phyloP scores from a whole-genome alignment of 2,797 vertebrate species.

The Sarcoramphus papa region DNA sequence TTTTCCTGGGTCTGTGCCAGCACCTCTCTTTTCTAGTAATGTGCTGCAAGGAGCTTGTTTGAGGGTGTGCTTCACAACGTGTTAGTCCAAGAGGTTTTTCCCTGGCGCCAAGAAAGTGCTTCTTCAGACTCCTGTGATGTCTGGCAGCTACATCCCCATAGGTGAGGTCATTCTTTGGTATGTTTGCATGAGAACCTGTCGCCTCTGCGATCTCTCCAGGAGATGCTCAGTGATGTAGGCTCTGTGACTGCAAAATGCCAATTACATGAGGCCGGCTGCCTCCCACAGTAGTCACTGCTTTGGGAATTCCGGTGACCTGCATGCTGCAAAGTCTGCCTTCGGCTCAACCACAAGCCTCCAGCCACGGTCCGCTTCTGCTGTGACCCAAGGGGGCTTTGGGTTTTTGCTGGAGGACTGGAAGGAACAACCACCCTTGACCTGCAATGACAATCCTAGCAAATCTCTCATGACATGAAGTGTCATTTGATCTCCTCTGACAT shows the following conservation, averaged over 20 bases:
- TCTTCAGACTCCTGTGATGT: background rate
- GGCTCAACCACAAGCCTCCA: background rate
- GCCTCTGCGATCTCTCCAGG: background rate
- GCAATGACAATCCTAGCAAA: background rate
- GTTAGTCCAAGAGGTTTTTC: background rate
- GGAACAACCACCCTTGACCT: background rate
- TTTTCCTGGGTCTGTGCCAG: background rate
- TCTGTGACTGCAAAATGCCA: background rate
- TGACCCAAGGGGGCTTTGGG: background rate
- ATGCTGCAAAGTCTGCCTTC: background rate
- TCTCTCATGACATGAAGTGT: background rate
- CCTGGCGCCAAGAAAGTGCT: background rate
- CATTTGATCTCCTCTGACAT: background rate
- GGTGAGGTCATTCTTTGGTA: background rate
- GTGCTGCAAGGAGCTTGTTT: background rate
- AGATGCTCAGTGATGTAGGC: background rate
- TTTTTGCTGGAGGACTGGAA: background rate
- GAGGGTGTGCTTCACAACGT: background rate
- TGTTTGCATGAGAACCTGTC: background rate
- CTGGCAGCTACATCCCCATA: background rate
- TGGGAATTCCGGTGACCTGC: background rate
- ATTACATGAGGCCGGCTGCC: background rate
- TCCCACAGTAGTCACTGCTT: background rate
- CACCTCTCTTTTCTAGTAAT: background rate
- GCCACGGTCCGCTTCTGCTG: background rate